Evolutionary conservation across 2,888 invertebrate species (phyloP), one percentile per base, ranked within the genome.

Genomic region (Tipula vernalis): DNA sequence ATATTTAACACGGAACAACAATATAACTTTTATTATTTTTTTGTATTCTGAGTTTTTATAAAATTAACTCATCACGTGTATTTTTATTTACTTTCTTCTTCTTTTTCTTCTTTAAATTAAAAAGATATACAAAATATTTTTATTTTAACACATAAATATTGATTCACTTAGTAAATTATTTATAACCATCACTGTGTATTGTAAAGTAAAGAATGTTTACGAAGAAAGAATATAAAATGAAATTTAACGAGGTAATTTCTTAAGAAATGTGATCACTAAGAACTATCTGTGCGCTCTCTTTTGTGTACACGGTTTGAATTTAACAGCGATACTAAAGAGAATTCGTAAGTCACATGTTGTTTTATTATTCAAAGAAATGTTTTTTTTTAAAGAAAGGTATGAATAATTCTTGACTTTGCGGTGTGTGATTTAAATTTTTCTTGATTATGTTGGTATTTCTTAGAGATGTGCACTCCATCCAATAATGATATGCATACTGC

Each of bases 251-350:
- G 51, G 51, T 51, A 15, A 15, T 28, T 28, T 57, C 18, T 28
- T 71, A 71, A 71, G 71, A 71, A 44, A 10, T 71, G 71, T n/a
- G 71, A 71, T 28, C 18, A 71, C 51, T 57, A 57, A 39, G 15
- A 15, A n/a, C n/a, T n/a, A n/a, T n/a, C n/a, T n/a, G n/a, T n/a
- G n/a, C n/a, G n/a, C 10, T 71, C 71, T 41, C 41, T 84, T 39
- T 41, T 39, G n/a, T 41, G 15, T 10, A 36, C n/a, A 39, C 84
- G 39, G 84, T 39, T 39, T 84, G 41, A 84, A n/a, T 39, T 84
- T 42, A 42, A 85, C 42, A 85, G 85, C 42, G 42, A 42, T 85
- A 85, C 85, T 85, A 44, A 85, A 85, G 85, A 85, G 41, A 85
- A 85, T 42, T 44, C 18, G 42, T 28, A 44, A 39, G 85, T 42